Evolutionary conservation across 2,888 invertebrate genomes (phyloP).

Genomic region (Dryobotodes eremita): DNA sequence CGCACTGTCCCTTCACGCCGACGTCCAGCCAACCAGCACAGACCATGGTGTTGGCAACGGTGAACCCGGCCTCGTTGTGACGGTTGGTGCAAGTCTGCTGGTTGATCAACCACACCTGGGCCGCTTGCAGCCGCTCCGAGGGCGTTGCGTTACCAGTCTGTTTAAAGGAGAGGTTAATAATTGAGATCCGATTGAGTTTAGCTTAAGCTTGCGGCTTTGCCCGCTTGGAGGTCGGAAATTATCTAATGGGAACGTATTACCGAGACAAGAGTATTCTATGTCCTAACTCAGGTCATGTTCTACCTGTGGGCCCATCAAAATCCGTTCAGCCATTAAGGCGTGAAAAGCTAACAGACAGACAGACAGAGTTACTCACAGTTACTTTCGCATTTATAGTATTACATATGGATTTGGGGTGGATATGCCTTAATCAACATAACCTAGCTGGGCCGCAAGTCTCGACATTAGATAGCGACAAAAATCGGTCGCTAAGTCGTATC

Average conservation of each 20-base stretch:
- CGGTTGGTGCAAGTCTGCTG: slow-evolving; percentile 77
- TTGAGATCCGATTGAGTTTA: background rate
- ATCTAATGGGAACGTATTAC: background rate
- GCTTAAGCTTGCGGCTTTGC: too few species aligned
- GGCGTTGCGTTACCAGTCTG: slow-evolving; percentile 63
- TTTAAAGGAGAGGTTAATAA: background rate
- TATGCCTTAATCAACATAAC: too few species aligned
- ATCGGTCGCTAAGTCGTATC: too few species aligned
- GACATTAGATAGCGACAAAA: too few species aligned
- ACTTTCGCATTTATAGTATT: too few species aligned
- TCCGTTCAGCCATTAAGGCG: background rate
- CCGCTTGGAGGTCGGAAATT: background rate
- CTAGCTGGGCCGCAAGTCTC: too few species aligned
- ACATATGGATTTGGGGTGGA: too few species aligned
- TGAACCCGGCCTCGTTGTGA: slow-evolving; percentile 71
- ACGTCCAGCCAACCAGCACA: slow-evolving; percentile 83
- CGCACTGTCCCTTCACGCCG: slow-evolving; percentile 78
- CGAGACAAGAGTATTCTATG: background rate
- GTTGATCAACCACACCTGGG: slow-evolving; percentile 76
- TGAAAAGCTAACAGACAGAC: background rate
- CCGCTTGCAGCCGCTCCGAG: slow-evolving; percentile 76
- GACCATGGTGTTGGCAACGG: slow-evolving; percentile 77
- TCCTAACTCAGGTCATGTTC: background rate
- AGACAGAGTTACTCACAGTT: too few species aligned
- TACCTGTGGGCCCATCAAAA: background rate